Evolutionary conservation across 2,797 vertebrate genomes (phyloP).

Genomic region (Eupleurogrammus muticus): DNA sequence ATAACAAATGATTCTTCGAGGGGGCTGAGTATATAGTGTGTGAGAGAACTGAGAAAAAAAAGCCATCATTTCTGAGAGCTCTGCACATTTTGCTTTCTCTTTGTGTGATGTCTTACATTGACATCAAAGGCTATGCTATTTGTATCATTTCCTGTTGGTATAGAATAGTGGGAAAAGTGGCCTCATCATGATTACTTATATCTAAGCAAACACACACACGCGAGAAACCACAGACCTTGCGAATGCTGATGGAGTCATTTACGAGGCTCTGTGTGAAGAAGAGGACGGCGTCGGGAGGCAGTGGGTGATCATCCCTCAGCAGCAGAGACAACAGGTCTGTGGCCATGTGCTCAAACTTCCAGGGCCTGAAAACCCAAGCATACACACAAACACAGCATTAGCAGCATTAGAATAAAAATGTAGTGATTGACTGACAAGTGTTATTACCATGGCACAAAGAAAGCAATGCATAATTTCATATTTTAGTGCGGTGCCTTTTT

Average conservation of each 20-base stretch:
- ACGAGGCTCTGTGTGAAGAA: conserved; percentile 94
- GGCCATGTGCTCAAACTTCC: conserved; percentile 98
- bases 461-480: neutral
- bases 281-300: conserved; percentile 89
- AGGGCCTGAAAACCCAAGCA: conserved; percentile 83
- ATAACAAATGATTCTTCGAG: neutral
- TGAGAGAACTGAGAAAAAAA: too few species aligned
- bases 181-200: neutral
- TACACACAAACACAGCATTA: neutral
- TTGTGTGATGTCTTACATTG: neutral
- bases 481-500: neutral
- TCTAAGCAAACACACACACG: conserved; percentile 8
- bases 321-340: conserved; percentile 93
- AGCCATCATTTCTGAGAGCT: too few species aligned
- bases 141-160: too few species aligned
- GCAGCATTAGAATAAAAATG: neutral
- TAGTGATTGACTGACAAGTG: neutral
- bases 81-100: neutral
- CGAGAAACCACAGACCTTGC: conserved; percentile 89
- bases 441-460: neutral
- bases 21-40: neutral
- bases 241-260: conserved; percentile 94
- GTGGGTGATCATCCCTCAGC: conserved; percentile 92
- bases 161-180: too few species aligned
- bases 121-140: too few species aligned